These are phyloP conservation scores for Sebastes umbrosus DNA, from an alignment of 2,797 vertebrate species.

Conservation along the genomic window DNA sequence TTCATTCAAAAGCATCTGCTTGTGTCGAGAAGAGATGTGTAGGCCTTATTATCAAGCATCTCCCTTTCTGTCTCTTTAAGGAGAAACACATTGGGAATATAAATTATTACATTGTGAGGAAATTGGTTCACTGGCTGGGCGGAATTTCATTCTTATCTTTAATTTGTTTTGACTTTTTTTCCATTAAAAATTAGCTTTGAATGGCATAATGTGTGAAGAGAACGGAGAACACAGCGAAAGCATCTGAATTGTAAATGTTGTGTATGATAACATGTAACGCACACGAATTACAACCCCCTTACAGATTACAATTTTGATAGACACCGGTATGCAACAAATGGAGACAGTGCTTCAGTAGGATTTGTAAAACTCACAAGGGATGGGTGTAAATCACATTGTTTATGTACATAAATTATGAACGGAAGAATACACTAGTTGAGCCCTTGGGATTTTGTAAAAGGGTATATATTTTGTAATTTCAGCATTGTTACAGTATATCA, in stretches of 20 bases:
- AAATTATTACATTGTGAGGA: background rate
- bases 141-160: background rate
- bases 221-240: background rate
- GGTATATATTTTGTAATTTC: slow-evolving; percentile 78
- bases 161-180: background rate
- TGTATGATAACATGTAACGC: slow-evolving; percentile 22
- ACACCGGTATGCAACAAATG: slow-evolving; percentile 46
- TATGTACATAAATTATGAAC: slow-evolving; percentile 69
- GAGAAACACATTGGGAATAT: slow-evolving; percentile 38
- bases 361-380: slow-evolving; percentile 45
- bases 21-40: slow-evolving; percentile 17
- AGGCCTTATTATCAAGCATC: slow-evolving; percentile 22
- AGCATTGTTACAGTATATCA: slow-evolving; percentile 66
- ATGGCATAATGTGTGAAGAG: background rate
- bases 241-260: slow-evolving; percentile 42
- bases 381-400: slow-evolving; percentile 62
- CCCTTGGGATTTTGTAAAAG: slow-evolving; percentile 69
- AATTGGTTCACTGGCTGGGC: slow-evolving; percentile 1
- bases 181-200: slow-evolving; percentile 11
- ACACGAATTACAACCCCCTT: slow-evolving; percentile 1
- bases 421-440: slow-evolving; percentile 54
- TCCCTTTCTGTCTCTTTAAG: slow-evolving; percentile 14
- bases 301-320: slow-evolving; percentile 32
- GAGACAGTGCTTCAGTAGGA: slow-evolving; percentile 40
- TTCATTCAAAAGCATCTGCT: slow-evolving; percentile 1